A percentile compares a stretch with the other conserved stretches of the same genome.
Evolutionary conservation across 2,113 vertebrate species (phyloP).

Genomic region (Zosterops lateralis): DNA sequence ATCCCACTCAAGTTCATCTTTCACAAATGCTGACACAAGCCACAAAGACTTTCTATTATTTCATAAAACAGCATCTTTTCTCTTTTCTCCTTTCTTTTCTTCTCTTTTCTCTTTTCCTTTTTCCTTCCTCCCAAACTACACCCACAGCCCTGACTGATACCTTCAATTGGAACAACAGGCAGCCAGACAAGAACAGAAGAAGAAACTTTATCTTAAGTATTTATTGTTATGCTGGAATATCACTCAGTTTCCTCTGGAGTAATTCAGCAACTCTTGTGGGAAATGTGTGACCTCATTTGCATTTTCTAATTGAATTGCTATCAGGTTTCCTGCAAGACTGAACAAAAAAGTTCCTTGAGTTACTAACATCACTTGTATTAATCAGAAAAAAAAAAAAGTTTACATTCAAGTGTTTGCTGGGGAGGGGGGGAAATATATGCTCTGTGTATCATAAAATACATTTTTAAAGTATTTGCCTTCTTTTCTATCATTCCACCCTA

Average conservation of each 20-base stretch:
- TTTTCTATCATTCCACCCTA: not conserved
- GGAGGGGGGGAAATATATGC: not conserved
- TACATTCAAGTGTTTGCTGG: not conserved
- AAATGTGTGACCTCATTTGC: slow-evolving; percentile 76
- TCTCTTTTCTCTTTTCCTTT: not conserved
- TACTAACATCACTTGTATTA: not conserved
- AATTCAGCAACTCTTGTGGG: slow-evolving; percentile 56
- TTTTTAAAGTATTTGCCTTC: not conserved
- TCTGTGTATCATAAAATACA: not conserved
- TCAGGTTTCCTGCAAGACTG: slow-evolving; percentile 79
- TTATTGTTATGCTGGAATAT: slow-evolving; percentile 56
- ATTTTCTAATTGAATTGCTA: slow-evolving; percentile 84
- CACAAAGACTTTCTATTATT: not conserved
- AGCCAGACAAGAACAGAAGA: not conserved
- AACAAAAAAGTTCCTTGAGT: slow-evolving; percentile 51
- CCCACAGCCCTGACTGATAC: slow-evolving; percentile 15
- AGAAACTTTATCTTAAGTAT: slow-evolving; percentile 52
- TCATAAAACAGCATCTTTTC: not conserved
- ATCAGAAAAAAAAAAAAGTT: slow-evolving; percentile 16
- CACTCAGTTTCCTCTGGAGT: slow-evolving; percentile 51
- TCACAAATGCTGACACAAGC: slow-evolving; percentile 23
- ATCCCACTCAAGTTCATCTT: not conserved
- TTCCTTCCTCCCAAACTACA: not conserved
- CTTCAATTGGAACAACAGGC: not conserved
- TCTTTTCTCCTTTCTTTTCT: not conserved